Evolutionary conservation across 2,797 vertebrate species (phyloP), one percentile per base, ranked within the genome.

Genomic region (Enteromius trimaculatus): DNA sequence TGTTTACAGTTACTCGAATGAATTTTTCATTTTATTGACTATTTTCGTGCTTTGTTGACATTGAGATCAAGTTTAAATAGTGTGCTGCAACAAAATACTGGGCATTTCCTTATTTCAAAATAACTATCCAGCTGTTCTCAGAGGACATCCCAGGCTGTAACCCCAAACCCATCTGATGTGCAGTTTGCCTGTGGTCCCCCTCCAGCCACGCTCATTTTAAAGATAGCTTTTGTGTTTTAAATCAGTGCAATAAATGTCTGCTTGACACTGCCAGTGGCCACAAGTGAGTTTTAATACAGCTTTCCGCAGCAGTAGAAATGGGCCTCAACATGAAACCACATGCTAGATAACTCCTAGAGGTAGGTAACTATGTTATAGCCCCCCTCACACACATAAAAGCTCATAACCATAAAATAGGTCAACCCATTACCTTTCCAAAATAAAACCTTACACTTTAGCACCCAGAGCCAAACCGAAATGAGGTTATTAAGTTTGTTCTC

Each of bases 401-500:
- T 60, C 31, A 70, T 69, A 80, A 70, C 79, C 49, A 3, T 80
- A 70, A 80, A 79, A 66, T 51, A 49, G 55, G 62, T 66, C 29
- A 66, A 37, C 26, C 65, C 64, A 39, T 53, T 70, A 53, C 2
- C 17, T 68, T 68, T 66, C n/a, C 65, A 80, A 69, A 80, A 80
- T 69, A 80, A 69, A 80, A 80, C 44, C 62, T 49, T 47, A 79
- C 44, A 49, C 65, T 79, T 79, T 13, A 39, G 29, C 64, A 79
- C 64, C 62, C 23, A 13, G 23, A 78, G 75, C 60, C 77, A 65
- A 78, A 49, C 77, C 44, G 0, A 66, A 65, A 68, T 69, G 47
- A 80, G 78, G 21, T 23, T 51, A 79, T 79, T 79, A 66, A 79
- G 44, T 66, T 49, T 51, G 77, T 65, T 69, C 78, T 69, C 65